Evolutionary conservation across 2,113 vertebrate genomes (phyloP).

Genomic region (Acanthochromis polyacanthus): DNA sequence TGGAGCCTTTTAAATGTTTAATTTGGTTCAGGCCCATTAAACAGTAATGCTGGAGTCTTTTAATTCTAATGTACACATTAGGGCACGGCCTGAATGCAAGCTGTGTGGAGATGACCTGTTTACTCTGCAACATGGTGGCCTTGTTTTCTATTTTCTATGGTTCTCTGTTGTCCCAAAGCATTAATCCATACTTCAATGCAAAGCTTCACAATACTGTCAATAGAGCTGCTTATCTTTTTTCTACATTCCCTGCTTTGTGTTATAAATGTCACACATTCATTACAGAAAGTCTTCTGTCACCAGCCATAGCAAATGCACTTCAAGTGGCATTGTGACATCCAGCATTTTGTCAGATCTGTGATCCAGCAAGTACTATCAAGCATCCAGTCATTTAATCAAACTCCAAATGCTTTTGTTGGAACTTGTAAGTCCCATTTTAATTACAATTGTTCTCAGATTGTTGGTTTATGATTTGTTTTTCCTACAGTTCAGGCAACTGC

Average conservation of each 20-base stretch:
- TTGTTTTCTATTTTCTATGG: slow-evolving; percentile 23
- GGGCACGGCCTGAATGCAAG: slow-evolving; percentile 42
- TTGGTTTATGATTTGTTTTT: too few relatives aligned
- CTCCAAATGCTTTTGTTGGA: too few relatives aligned
- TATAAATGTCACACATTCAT: too few relatives aligned
- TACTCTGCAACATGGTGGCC: slow-evolving; percentile 16
- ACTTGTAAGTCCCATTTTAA: too few relatives aligned
- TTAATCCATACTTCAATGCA: neutral
- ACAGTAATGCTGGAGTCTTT: slow-evolving; percentile 69
- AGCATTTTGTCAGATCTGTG: too few relatives aligned
- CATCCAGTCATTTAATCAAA: too few relatives aligned
- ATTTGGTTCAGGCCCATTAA: slow-evolving; percentile 77
- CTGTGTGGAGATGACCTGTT: slow-evolving; percentile 40
- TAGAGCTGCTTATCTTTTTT: neutral
- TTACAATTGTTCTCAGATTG: too few relatives aligned
- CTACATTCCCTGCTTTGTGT: neutral
- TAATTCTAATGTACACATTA: slow-evolving; percentile 75
- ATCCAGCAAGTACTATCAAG: too few relatives aligned
- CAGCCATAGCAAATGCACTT: too few relatives aligned
- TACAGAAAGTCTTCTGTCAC: too few relatives aligned
- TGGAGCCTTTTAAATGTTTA: slow-evolving; percentile 77
- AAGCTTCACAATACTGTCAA: neutral
- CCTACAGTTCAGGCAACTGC: too few relatives aligned
- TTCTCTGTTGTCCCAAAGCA: neutral
- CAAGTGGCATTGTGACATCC: too few relatives aligned